Base-by-base conservation (phyloP, 2,888 invertebrate genomes). In the Drosophila paranaensis region DNA sequence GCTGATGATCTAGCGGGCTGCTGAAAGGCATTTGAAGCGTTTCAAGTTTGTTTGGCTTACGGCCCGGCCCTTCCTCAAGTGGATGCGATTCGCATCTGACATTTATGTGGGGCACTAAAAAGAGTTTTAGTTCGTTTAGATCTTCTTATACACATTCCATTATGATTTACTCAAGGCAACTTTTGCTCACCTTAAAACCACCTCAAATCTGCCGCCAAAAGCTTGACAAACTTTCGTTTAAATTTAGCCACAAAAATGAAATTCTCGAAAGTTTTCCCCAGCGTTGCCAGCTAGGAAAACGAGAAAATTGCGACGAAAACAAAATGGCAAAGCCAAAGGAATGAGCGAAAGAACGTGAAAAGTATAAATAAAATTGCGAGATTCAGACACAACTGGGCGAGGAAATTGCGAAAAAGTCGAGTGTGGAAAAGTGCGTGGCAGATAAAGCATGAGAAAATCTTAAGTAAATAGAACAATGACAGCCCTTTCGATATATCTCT, bases 1-100 rank as follows among this genome's bases (percentile, higher is more conserved):
- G 46, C 3, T 39, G 53, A 73, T 66, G 66, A 71, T 67, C 55
- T 37, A 37, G 14, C 37, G 9, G 35, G 14, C 50, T 65, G 71
- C 68, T 68, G 82, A 82, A 84, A 87, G 69, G 42, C 61, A 79
- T 61, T 63, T 81, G 64, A 73, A 70, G 79, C 53, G 45, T 37
- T 54, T 37, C 1, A n/a, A 35, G 16, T n/a, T 57, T 67, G 60
- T 71, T 75, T n/a, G 60, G 42, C 67, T 71, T 66, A 27, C 45
- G 20, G 50, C 50, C 10, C 45, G 20, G 50, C 50, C 10, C 65
- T 61, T 58, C 65, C 62, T 82, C 75, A 72, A 79, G 77, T 68
- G 77, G 61, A 46, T 70, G 60, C 71, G 68, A 71, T 77, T 42
- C 37, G 42, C 30, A 55, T 74, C 50, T 61, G 40, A 55, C 50